Percentiles rank a stretch among this genome's conserved stretches.
Conservation (phyloP, 2,888 invertebrate genomes). For the Platycnemis pennipes region DNA sequence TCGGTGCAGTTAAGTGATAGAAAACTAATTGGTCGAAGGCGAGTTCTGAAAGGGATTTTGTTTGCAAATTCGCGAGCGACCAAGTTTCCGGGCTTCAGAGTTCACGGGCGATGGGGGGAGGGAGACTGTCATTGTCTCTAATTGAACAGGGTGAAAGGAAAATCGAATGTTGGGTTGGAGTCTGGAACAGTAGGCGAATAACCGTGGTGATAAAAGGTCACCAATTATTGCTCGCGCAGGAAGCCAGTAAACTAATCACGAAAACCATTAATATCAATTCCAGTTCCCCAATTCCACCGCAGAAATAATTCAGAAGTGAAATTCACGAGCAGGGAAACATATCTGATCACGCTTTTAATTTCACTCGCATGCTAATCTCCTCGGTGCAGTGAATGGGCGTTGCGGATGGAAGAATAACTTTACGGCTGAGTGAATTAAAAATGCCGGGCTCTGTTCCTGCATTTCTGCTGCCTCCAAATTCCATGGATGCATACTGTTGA, state of each 20-base stretch:
- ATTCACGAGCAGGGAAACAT: background rate
- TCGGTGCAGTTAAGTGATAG: constrained; percentile 2
- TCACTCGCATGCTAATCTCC: background rate
- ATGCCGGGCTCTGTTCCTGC: background rate
- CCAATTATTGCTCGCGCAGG: constrained; percentile 15
- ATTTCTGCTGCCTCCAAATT: background rate
- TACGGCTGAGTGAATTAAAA: background rate
- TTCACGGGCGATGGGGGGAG: background rate
- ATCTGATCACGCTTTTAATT: background rate
- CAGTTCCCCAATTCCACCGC: background rate
- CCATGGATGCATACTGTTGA: background rate
- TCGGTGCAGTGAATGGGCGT: background rate
- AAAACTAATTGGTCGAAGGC: constrained; percentile 5
- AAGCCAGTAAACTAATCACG: constrained; percentile 17
- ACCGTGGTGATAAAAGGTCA: background rate
- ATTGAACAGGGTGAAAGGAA: constrained; percentile 17
- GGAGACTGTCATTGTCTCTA: background rate
- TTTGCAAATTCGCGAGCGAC: background rate
- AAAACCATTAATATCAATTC: background rate
- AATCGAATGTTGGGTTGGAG: background rate
- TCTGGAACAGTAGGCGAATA: background rate
- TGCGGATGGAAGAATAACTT: background rate
- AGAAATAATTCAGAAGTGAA: background rate
- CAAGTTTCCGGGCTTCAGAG: background rate
- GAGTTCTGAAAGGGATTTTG: background rate